A percentile compares a stretch with the other conserved stretches of the same genome.
Conservation (phyloP, 1,140 invertebrate genomes). For the Phymorhynchus buccinoides region DNA sequence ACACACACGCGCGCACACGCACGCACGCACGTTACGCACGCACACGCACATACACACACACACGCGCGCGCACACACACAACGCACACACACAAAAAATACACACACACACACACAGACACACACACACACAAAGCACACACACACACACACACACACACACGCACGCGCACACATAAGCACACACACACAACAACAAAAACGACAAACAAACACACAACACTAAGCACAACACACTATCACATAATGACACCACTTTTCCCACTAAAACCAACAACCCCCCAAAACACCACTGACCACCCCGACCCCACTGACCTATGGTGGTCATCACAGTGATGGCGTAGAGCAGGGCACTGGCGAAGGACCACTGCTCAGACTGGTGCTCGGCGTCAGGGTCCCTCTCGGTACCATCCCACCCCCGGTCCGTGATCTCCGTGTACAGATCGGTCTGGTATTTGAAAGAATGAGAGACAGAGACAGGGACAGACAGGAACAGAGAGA, state of each 20-base stretch:
- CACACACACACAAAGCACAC: no score
- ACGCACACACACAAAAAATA: no score
- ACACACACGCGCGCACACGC: not conserved
- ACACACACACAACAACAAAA: no score
- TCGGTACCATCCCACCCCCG: conserved; percentile 59
- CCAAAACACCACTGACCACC: not conserved
- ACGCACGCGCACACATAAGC: not conserved
- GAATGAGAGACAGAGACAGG: no score
- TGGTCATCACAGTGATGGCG: conserved; percentile 95
- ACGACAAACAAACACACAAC: not conserved
- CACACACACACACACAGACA: no score
- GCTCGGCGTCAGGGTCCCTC: not conserved
- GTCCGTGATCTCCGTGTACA: conserved; percentile 59
- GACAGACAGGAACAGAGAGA: no score
- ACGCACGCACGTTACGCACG: no score
- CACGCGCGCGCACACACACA: no score
- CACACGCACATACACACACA: no score
- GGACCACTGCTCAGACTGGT: conserved; percentile 78
- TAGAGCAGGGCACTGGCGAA: conserved; percentile 89
- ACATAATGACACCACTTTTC: not conserved
- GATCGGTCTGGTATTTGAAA: conserved; percentile 52
- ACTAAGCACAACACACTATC: not conserved
- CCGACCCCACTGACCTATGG: conserved; percentile 88
- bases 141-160: conserved; percentile 1
- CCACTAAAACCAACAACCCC: no score